phyloP scores from a whole-genome alignment of 2,797 vertebrate species.

The Scomberomorus guttatus region DNA sequence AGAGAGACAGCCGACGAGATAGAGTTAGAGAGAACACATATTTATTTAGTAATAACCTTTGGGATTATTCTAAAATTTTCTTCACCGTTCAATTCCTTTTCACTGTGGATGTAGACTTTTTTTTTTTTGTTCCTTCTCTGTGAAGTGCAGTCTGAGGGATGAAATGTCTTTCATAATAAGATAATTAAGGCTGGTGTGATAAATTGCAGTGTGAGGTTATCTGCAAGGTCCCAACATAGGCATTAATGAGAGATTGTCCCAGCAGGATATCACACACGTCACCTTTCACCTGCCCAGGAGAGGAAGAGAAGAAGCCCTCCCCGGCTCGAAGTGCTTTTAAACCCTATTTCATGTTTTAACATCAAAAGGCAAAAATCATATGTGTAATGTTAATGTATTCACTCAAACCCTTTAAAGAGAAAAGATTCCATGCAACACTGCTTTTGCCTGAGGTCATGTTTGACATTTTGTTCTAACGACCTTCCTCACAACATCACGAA shows the following conservation, averaged over 20 bases:
- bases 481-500: constrained; percentile 4
- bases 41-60: constrained; percentile 35
- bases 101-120: background rate
- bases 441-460: constrained; percentile 14
- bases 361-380: background rate
- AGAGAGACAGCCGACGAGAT: constrained; percentile 13
- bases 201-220: constrained; percentile 79
- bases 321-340: constrained; percentile 4
- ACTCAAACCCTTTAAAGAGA: background rate
- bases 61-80: constrained; percentile 43
- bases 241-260: constrained; percentile 74
- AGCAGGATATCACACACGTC: constrained; percentile 72
- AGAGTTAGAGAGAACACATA: constrained; percentile 15
- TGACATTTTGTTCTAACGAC: constrained; percentile 22
- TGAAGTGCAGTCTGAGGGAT: constrained; percentile 56
- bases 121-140: constrained; percentile 30
- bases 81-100: constrained; percentile 46
- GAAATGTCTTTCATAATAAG: constrained; percentile 74
- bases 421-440: background rate
- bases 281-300: constrained; percentile 66
- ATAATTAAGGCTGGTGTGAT: constrained; percentile 82
- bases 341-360: background rate
- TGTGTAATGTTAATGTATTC: background rate
- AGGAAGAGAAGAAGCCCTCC: constrained; percentile 22
- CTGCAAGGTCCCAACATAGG: constrained; percentile 74